Evolutionary conservation across 2,797 vertebrate genomes (phyloP).

Genomic region (Ctenopoma multispine): DNA sequence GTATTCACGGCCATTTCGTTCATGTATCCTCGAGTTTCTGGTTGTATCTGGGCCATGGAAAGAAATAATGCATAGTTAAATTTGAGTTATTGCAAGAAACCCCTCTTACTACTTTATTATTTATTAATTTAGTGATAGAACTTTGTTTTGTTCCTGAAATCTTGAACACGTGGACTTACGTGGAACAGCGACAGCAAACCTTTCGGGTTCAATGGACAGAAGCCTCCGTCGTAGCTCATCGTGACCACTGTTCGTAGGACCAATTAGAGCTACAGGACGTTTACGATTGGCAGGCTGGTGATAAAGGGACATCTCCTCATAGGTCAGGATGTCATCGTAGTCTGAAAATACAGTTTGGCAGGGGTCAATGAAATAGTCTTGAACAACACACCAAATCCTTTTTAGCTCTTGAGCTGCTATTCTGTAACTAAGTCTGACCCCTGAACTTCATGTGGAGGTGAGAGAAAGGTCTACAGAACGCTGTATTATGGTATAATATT

Average conservation of each 20-base stretch:
- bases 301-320: slow-evolving; percentile 97
- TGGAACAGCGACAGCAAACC: slow-evolving; percentile 92
- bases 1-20: slow-evolving; percentile 93
- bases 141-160: neutral
- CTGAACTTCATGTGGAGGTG: slow-evolving; percentile 12
- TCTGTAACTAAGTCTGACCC: slow-evolving; percentile 23
- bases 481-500: too few relatives aligned
- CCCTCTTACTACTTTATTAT: too few relatives aligned
- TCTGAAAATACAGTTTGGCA: slow-evolving; percentile 78
- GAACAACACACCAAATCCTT: slow-evolving; percentile 21
- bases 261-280: slow-evolving; percentile 92
- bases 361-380: slow-evolving; percentile 30
- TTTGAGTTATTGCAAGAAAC: neutral
- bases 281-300: slow-evolving; percentile 94
- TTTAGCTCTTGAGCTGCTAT: slow-evolving; percentile 22
- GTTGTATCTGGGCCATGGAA: slow-evolving; percentile 88
- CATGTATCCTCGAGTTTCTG: slow-evolving; percentile 88
- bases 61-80: neutral
- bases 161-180: slow-evolving; percentile 81
- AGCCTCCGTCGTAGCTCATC: slow-evolving; percentile 92
- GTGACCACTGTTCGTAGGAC: slow-evolving; percentile 93
- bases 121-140: neutral
- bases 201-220: slow-evolving; percentile 89
- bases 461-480: neutral
- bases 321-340: slow-evolving; percentile 93